Base-by-base conservation (phyloP, 2,888 invertebrate genomes). In the Itoplectis maculator region DNA sequence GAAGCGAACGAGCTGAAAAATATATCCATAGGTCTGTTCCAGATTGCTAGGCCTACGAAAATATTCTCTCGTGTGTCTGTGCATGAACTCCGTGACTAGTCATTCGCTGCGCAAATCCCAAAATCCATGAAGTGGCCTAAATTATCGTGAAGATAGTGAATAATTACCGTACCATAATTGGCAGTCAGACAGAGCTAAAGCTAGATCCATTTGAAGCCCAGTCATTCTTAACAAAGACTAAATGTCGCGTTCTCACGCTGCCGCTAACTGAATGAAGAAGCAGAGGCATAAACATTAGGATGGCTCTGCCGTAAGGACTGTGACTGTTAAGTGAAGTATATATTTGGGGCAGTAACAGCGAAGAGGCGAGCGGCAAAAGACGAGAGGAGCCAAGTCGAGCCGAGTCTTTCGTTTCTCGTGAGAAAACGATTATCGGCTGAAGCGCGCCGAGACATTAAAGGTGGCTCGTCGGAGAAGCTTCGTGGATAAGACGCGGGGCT, bases 261-360 rank as follows among this genome's bases (percentile, higher is more conserved):
- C 45, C 47, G 69, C 63, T 61, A 74, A 78, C 54, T 42, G 69
- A n/a, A 40, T 65, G 13, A 51, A 61, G 47, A 75, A 75, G 63
- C 65, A 47, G 49, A 47, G 37, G 70, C 56, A 45, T 74, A 69
- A 70, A 65, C n/a, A 66, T 75, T 66, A 45, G 45, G 66, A 70
- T 59, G 54, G 13, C 56, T 42, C 74, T 37, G 20, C 11, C 20
- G 70, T 83, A 82, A 65, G 56, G 56, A 76, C 68, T 49, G 29
- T 5, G 74, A 68, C 81, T 78, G 82, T 85, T 73, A 51, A 80
- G 72, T 80, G 82, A 77, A 65, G 75, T 79, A 81, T 81, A 81
- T 85, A 84, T 29, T 29, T 29, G 2, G 81, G 83, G 80, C 78
- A 66, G 74, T 80, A 82, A 86, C 80, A 74, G 74, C 83, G 82